A percentile compares a stretch with the other conserved stretches of the same genome.
phyloP scores from a whole-genome alignment of 2,888 invertebrate genomes.

The Sthenelais limicola region DNA sequence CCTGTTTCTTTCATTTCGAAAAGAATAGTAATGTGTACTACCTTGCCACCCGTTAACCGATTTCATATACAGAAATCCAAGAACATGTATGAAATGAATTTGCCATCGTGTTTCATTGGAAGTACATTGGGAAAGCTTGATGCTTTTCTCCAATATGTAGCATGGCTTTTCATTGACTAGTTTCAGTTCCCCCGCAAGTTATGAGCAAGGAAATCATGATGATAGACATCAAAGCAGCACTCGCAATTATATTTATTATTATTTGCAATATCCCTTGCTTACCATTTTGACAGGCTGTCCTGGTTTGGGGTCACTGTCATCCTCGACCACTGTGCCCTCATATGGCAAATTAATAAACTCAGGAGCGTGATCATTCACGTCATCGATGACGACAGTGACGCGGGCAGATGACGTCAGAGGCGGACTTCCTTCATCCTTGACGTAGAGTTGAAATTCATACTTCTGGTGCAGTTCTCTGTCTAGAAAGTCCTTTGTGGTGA shows the following conservation, averaged over 20 bases:
- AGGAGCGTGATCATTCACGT: conserved; percentile 53
- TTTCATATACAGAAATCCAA: no score
- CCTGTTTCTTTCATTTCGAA: no score
- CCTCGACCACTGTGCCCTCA: conserved; percentile 48
- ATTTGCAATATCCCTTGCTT: not conserved
- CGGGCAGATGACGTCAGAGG: conserved; percentile 44
- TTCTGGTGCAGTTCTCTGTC: conserved; percentile 46
- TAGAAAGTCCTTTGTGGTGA: conserved; percentile 33
- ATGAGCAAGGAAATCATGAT: no score
- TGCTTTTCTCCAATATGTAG: no score
- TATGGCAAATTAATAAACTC: conserved; percentile 42
- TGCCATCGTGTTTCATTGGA: no score
- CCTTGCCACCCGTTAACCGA: no score
- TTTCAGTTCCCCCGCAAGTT: no score
- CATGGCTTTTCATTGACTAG: no score
- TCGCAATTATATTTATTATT: not conserved
- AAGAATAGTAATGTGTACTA: no score
- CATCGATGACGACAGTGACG: conserved; percentile 47
- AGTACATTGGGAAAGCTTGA: no score
- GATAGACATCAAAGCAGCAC: not conserved
- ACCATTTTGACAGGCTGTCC: conserved; percentile 48
- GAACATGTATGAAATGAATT: no score
- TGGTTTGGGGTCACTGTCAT: conserved; percentile 42
- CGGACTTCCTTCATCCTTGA: conserved; percentile 51
- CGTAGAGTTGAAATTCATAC: conserved; percentile 46